Conservation (phyloP, 2,113 vertebrate genomes). For the Chaenocephalus aceratus region DNA sequence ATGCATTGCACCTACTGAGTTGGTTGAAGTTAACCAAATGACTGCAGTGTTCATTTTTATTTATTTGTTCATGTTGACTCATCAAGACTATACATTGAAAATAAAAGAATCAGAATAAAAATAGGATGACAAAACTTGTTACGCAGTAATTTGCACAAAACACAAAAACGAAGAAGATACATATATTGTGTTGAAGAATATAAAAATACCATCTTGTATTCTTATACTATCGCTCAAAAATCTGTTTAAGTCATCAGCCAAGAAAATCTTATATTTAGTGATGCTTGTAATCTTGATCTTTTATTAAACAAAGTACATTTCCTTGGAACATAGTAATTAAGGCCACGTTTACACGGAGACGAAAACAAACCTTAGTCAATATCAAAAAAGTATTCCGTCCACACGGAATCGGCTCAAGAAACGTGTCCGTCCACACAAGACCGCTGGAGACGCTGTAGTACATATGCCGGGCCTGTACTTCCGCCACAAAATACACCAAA, state of each 20-base stretch:
- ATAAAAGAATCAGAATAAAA: too few species aligned
- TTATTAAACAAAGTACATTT: background rate
- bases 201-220: background rate
- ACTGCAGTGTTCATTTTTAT: background rate
- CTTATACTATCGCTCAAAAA: background rate
- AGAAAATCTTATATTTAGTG: background rate
- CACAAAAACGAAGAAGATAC: background rate
- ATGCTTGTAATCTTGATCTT: background rate
- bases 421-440: too few species aligned
- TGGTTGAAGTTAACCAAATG: slow-evolving; percentile 2
- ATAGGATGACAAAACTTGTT: background rate
- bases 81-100: background rate
- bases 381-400: too few species aligned
- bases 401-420: too few species aligned
- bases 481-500: too few species aligned
- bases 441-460: too few species aligned
- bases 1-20: slow-evolving; percentile 1
- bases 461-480: too few species aligned
- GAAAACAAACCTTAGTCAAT: too few species aligned
- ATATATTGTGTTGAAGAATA: background rate
- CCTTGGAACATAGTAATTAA: background rate
- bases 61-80: background rate
- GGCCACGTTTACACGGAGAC: background rate
- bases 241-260: background rate
- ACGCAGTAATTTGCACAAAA: background rate